Evolutionary conservation across 2,888 invertebrate species (phyloP), one percentile per base, ranked within the genome.

Genomic region (Plebejus argus): DNA sequence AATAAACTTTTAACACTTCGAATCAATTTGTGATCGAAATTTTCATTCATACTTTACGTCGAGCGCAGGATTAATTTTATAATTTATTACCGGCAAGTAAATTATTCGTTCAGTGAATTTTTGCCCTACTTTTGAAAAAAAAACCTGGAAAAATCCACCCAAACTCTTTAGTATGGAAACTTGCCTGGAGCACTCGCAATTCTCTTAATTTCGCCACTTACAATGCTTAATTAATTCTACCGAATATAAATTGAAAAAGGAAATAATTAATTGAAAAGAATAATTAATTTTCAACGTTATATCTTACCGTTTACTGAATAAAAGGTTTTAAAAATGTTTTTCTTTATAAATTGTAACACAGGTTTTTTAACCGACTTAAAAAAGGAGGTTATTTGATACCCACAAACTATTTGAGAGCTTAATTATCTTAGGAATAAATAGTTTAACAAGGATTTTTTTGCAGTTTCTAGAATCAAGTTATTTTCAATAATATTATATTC

Each of bases 81-180:
- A 66, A 66, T 66, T 66, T 28, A 28, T 66, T 66, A 66, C 66
- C 12, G 28, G 66, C 66, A 33, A 66, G 66, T 66, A 66, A 66
- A 66, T 66, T 66, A 33, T 66, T 66, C 66, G 28, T 5, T 12
- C 15, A 66, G 6, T 66, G 66, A 66, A 66, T 66, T 66, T 66
- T 66, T 15, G 66, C 20, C 66, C 28, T 66, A 66, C 61, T 66
- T 66, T 18, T 15, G 66, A 66, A 66, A 66, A 66, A 66, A 58
- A 66, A 66, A 66, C 23, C 61, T 28, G 23, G 61, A 66, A 66
- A 33, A 66, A 66, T 66, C 15, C 66, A 15, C 28, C 28, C 15
- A 66, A 66, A 66, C 61, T 66, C 61, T 66, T 66, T 66, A 66
- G 28, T 66, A 66, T 33, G 66, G 66, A 33, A 66, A 18, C 66